Percentiles rank a stretch among this genome's conserved stretches.
These are phyloP conservation scores for Bombyx mori DNA, from an alignment of 1,140 invertebrate genomes.

Conservation along the genomic window ASM3026992v2 NC_085124.1:624001-624500, in stretches of 20 bases:
- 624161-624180: no score
- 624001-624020: no score
- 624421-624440: slow-evolving; percentile 25
- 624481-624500: neutral
- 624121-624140: no score
- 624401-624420: slow-evolving; percentile 29
- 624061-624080: no score
- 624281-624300: slow-evolving; percentile 21
- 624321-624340: slow-evolving; percentile 16
- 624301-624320: slow-evolving; percentile 18
- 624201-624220: no score
- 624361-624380: slow-evolving; percentile 17
- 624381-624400: slow-evolving; percentile 22
- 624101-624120: no score
- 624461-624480: slow-evolving; percentile 21
- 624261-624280: slow-evolving; percentile 30
- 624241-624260: slow-evolving; percentile 13
- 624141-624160: no score
- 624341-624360: slow-evolving; percentile 23
- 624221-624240: slow-evolving; percentile 5
- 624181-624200: no score
- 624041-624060: no score
- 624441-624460: slow-evolving; percentile 33
- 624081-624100: no score
- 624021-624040: no score